These are phyloP conservation scores for Halcyon leucocephala DNA, from an alignment of 2,797 vertebrate genomes.

Conservation along the genomic window DNA sequence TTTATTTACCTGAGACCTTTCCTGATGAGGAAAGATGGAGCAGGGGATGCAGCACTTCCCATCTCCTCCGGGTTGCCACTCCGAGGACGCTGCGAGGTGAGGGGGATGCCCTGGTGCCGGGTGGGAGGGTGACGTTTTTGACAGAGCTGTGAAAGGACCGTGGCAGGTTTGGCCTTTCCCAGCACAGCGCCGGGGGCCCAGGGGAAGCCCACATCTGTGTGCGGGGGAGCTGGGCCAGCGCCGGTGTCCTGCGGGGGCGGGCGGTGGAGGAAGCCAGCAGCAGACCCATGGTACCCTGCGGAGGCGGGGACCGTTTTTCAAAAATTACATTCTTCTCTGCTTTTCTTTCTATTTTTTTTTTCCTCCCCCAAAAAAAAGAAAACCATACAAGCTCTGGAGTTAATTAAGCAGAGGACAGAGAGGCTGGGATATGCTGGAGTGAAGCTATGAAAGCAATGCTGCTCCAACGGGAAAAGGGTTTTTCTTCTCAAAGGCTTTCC, in stretches of 20 bases:
- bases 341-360: background rate
- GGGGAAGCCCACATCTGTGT: slow-evolving; percentile 62
- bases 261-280: slow-evolving; percentile 2
- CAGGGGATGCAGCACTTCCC: background rate
- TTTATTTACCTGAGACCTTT: slow-evolving; percentile 46
- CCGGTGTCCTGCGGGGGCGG: slow-evolving; percentile 14
- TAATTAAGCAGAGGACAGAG: slow-evolving; percentile 41
- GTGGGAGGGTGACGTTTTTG: background rate
- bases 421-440: background rate
- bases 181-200: background rate
- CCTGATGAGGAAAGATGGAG: background rate
- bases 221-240: slow-evolving; percentile 42
- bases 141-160: slow-evolving; percentile 5
- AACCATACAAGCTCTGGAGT: background rate
- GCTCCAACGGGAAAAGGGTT: background rate
- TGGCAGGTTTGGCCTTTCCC: slow-evolving; percentile 62
- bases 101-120: background rate
- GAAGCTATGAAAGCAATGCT: background rate
- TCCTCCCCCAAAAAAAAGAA: background rate
- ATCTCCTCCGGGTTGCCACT: background rate
- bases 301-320: background rate
- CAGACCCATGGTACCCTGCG: background rate
- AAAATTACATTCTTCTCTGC: slow-evolving; percentile 17
- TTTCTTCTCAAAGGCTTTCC: background rate
- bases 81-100: background rate